Conservation (phyloP, 2,888 invertebrate genomes). For the Latrodectus elegans region DNA sequence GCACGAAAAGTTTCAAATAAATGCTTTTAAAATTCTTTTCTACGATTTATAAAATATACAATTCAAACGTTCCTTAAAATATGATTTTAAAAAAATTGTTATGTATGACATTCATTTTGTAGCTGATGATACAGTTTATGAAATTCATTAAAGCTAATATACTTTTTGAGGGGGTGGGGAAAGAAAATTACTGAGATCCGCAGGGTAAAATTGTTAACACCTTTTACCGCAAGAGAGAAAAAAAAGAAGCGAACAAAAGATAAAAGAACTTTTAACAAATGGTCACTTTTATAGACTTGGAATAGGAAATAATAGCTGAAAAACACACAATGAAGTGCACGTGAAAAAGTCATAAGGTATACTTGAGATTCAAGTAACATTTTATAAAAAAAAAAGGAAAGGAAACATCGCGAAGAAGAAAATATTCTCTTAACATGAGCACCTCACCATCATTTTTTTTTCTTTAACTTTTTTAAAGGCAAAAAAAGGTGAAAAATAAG, state of each 20-base stretch:
- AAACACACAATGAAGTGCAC: slow-evolving; percentile 56
- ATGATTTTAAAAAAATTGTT: too few relatives aligned
- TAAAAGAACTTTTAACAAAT: slow-evolving; percentile 40
- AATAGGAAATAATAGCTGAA: slow-evolving; percentile 51
- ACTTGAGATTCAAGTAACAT: slow-evolving; percentile 41
- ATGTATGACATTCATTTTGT: too few relatives aligned
- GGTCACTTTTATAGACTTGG: slow-evolving; percentile 24
- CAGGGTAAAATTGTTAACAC: too few relatives aligned
- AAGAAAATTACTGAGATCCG: too few relatives aligned
- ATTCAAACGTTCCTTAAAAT: too few relatives aligned
- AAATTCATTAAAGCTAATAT: background rate
- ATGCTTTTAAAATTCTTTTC: too few relatives aligned
- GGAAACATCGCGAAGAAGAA: slow-evolving; percentile 15
- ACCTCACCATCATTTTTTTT: slow-evolving; percentile 36
- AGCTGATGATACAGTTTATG: too few relatives aligned
- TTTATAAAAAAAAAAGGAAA: slow-evolving; percentile 27
- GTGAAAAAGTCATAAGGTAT: slow-evolving; percentile 55
- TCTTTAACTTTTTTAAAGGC: background rate
- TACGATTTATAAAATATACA: too few relatives aligned
- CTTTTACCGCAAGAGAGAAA: background rate
- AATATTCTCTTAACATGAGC: slow-evolving; percentile 46
- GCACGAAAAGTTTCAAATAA: too few relatives aligned
- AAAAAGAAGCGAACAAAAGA: background rate
- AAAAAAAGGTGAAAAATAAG: slow-evolving; percentile 28
- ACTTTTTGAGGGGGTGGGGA: slow-evolving; percentile 12